Evolutionary conservation across 2,888 invertebrate genomes (phyloP).

Genomic region (Gymnosoma rotundatum): DNA sequence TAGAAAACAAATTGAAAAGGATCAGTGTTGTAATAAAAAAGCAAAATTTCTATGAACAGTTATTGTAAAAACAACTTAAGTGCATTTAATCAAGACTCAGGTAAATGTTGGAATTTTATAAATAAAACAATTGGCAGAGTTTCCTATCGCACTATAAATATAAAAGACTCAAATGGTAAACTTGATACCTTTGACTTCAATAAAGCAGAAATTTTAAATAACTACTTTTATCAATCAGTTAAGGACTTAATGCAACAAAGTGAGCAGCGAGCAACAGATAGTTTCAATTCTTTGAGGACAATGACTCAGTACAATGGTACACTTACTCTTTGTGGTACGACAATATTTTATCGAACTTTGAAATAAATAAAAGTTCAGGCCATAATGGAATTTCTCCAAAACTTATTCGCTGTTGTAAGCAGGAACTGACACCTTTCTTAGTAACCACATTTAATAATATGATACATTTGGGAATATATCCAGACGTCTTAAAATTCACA

Average conservation of each 20-base stretch:
- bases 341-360: background rate
- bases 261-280: too few relatives aligned
- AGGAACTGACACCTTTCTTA: background rate
- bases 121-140: slow-evolving; percentile 11
- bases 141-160: background rate
- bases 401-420: background rate
- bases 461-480: slow-evolving; percentile 4
- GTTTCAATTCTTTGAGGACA: background rate
- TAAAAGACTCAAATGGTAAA: too few relatives aligned
- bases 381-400: slow-evolving; percentile 7
- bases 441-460: slow-evolving; percentile 22
- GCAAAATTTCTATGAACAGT: background rate
- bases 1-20: background rate
- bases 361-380: background rate
- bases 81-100: too few relatives aligned
- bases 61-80: too few relatives aligned
- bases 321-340: background rate
- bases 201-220: slow-evolving; percentile 4
- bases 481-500: slow-evolving; percentile 27
- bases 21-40: too few relatives aligned
- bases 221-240: background rate
- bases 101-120: slow-evolving; percentile 1
- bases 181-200: background rate
- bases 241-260: too few relatives aligned
- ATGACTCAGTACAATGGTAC: too few relatives aligned